Evolutionary conservation across 2,888 invertebrate genomes (phyloP).

Genomic region (Mesorhabditis spiculigera): DNA sequence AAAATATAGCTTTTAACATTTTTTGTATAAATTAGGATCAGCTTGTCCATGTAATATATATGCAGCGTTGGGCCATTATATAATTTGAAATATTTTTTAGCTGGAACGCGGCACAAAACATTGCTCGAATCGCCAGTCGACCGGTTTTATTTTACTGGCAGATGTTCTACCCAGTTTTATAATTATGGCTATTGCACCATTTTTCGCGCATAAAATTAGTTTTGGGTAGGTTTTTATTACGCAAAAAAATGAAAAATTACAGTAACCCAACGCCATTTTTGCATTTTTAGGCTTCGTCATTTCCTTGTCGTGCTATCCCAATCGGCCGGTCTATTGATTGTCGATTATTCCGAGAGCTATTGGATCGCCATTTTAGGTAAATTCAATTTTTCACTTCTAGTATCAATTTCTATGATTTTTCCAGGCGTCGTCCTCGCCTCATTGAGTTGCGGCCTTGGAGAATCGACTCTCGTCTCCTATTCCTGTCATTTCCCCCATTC

Average conservation of each 20-base stretch:
- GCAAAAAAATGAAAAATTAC: too few relatives aligned
- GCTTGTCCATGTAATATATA: too few relatives aligned
- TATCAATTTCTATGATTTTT: background rate
- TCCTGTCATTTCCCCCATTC: conserved; percentile 1
- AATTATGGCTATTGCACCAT: background rate
- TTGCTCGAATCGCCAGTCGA: background rate
- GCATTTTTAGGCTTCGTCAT: background rate
- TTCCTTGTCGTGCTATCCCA: background rate
- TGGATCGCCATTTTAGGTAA: background rate
- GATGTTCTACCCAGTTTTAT: background rate
- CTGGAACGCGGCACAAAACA: background rate
- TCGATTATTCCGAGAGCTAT: background rate
- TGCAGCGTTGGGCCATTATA: too few relatives aligned
- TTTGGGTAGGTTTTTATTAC: too few relatives aligned
- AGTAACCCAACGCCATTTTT: too few relatives aligned
- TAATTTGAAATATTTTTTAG: background rate
- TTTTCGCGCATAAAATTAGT: conserved; percentile 2
- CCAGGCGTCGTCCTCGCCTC: background rate
- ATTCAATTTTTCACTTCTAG: background rate
- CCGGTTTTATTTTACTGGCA: background rate
- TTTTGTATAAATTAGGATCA: too few relatives aligned
- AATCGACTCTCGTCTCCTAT: background rate
- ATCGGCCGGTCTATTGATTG: background rate
- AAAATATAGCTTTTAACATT: too few relatives aligned
- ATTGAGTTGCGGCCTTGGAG: background rate